A percentile compares a stretch with the other conserved stretches of the same genome.
Evolutionary conservation across 2,888 invertebrate genomes (phyloP).

Genomic region (Cantharis flavilabris): DNA sequence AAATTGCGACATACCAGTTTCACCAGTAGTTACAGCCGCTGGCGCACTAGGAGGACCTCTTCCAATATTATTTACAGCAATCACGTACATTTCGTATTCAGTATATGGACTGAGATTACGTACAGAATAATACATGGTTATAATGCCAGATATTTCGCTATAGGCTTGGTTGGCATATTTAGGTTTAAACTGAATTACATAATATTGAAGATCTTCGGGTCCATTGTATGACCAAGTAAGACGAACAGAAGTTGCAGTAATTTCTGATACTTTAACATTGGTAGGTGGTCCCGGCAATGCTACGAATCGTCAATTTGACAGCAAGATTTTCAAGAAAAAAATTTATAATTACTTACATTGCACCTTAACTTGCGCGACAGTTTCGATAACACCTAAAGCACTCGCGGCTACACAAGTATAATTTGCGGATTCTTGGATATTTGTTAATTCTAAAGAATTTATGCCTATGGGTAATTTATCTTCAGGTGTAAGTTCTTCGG

Average conservation of each 20-base stretch:
- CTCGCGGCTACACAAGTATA: conserved; percentile 97
- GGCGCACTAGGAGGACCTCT: conserved; percentile 87
- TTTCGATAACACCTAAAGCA: conserved; percentile 89
- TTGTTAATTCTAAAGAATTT: conserved; percentile 83
- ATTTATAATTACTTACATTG: conserved; percentile 85
- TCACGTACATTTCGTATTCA: conserved; percentile 94
- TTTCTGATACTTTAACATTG: conserved; percentile 88
- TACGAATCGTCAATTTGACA: conserved; percentile 51
- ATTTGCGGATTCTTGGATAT: conserved; percentile 91
- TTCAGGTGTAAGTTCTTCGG: conserved; percentile 85
- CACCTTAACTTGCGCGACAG: conserved; percentile 87
- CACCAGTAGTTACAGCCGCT: conserved; percentile 91
- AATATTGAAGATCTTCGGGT: conserved; percentile 90
- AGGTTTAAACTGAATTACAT: conserved; percentile 95
- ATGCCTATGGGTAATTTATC: conserved; percentile 83
- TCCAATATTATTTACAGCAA: conserved; percentile 93
- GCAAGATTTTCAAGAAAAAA: background rate
- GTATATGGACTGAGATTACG: conserved; percentile 91
- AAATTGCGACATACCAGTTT: conserved; percentile 74
- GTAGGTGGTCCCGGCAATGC: conserved; percentile 91
- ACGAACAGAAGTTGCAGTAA: conserved; percentile 91
- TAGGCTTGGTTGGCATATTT: conserved; percentile 91
- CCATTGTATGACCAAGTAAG: conserved; percentile 92
- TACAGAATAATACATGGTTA: conserved; percentile 90
- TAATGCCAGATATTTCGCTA: conserved; percentile 91